Conservation (phyloP, 35 echinoderm and acorn worm species). For the Strongylocentrotus purpuratus region DNA sequence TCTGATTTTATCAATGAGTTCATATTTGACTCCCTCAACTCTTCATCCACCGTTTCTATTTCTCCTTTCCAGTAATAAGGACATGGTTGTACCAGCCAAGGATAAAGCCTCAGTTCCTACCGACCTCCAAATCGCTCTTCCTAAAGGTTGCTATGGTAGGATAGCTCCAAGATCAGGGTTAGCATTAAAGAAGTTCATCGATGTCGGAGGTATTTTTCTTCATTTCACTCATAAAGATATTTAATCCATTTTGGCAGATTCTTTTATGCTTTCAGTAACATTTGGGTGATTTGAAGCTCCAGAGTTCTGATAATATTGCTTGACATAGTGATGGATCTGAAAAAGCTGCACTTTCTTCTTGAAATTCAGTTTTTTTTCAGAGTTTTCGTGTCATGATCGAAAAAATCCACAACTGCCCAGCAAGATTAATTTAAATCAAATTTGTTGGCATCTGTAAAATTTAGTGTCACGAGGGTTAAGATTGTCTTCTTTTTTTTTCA, state of each 20-base stretch:
- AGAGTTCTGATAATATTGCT: not conserved
- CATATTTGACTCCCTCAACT: no score
- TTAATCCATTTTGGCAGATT: not conserved
- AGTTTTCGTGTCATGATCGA: not conserved
- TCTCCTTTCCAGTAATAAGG: conserved; percentile 44
- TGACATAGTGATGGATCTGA: not conserved
- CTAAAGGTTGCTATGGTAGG: conserved; percentile 88
- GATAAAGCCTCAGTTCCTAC: conserved; percentile 62
- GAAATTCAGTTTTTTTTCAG: not conserved
- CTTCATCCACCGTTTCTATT: not conserved
- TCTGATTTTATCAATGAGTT: no score
- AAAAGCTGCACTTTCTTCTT: no score
- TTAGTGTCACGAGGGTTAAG: not conserved
- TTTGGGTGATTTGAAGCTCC: not conserved
- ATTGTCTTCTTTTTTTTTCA: not conserved
- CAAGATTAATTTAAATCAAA: no score
- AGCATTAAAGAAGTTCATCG: conserved; percentile 84
- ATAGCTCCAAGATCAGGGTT: conserved; percentile 91
- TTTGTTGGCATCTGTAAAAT: not conserved
- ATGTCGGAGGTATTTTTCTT: conserved; percentile 84
- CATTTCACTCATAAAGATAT: not conserved
- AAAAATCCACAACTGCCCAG: not conserved
- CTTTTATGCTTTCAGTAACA: not conserved
- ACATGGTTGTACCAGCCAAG: conserved; percentile 48
- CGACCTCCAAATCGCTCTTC: conserved; percentile 68